Percentiles rank a stretch among this genome's conserved stretches.
Evolutionary conservation across 2,113 vertebrate species (phyloP).

Genomic region (Rhinichthys klamathensis): DNA sequence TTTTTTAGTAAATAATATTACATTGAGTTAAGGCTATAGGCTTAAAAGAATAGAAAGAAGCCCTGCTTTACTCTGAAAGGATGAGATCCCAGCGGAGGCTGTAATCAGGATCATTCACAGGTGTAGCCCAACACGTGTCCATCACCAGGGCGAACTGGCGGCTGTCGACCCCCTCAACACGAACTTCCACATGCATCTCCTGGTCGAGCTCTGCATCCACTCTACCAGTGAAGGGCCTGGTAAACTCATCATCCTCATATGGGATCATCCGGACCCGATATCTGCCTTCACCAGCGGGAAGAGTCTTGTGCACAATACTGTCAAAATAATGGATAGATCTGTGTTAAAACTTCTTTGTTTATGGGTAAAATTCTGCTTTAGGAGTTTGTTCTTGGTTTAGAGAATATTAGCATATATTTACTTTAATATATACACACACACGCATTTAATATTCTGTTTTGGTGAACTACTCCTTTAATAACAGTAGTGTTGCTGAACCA

Average conservation of each 20-base stretch:
- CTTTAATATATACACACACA: too few relatives aligned
- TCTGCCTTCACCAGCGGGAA: too few relatives aligned
- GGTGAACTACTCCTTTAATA: too few relatives aligned
- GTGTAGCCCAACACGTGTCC: constrained; percentile 74
- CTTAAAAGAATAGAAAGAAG: neutral
- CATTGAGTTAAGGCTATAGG: neutral
- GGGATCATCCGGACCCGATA: too few relatives aligned
- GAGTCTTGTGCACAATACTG: too few relatives aligned
- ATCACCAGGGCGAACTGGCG: constrained; percentile 64
- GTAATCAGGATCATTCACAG: constrained; percentile 51
- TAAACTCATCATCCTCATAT: too few relatives aligned
- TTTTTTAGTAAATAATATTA: neutral
- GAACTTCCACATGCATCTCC: constrained; percentile 64
- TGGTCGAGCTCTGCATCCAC: constrained; percentile 60
- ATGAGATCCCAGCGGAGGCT: constrained; percentile 70
- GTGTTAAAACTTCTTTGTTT: neutral
- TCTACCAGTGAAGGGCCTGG: constrained; percentile 49
- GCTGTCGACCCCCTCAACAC: constrained; percentile 64
- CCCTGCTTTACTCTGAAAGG: constrained; percentile 56
- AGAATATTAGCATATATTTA: too few relatives aligned
- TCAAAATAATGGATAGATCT: too few relatives aligned
- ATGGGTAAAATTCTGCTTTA: neutral
- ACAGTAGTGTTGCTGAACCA: too few relatives aligned
- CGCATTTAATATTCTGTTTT: too few relatives aligned
- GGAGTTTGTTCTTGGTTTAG: too few relatives aligned